Base-by-base conservation (phyloP, 1,140 invertebrate genomes). In the Myzus persicae region DNA sequence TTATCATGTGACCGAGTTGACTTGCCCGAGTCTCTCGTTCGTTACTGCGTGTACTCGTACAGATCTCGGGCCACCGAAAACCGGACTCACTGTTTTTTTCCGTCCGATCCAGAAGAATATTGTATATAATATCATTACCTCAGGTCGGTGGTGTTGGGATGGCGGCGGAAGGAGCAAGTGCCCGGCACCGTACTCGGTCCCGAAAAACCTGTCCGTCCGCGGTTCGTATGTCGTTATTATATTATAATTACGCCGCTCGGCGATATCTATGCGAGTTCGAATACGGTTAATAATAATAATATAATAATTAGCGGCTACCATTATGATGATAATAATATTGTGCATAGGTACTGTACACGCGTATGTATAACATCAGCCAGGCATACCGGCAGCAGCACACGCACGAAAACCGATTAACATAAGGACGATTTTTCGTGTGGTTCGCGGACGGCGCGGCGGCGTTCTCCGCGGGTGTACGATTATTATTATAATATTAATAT, bases 401-500 rank as follows among this genome's bases (percentile, higher is more conserved):
- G 26, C 84, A 31, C 84, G 40, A 87, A 85, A 44, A 31, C 26
- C 42, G 40, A 87, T 87, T 31, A 31, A 87, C 46, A 87, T 87
- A 87, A 24, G 26, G 84, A 87, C 84, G 84, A 87, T 44, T 87
- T 87, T 44, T 87, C 84, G 14, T 87, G 22, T 9, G 84, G 82
- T 26, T 26, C n/a, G 18, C 81, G 59, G 59, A n/a, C 59, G 59
- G 31, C 54, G 31, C 54, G 8, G 54, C 31, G 59, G 54, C 8
- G 31, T 67, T n/a, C 59, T 67, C 31, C 14, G 59, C 59, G 59
- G 59, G 59, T 67, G 59, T 67, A 67, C n/a, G n/a, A 67, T 67
- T 67, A 67, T 67, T 67, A 67, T 67, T 67, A 67, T n/a, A n/a
- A 67, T 67, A n/a, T 67, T n/a, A n/a, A 67, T 67, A 59, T 31